phyloP scores from a whole-genome alignment of 2,888 invertebrate genomes.

The Homarus gammarus region DNA sequence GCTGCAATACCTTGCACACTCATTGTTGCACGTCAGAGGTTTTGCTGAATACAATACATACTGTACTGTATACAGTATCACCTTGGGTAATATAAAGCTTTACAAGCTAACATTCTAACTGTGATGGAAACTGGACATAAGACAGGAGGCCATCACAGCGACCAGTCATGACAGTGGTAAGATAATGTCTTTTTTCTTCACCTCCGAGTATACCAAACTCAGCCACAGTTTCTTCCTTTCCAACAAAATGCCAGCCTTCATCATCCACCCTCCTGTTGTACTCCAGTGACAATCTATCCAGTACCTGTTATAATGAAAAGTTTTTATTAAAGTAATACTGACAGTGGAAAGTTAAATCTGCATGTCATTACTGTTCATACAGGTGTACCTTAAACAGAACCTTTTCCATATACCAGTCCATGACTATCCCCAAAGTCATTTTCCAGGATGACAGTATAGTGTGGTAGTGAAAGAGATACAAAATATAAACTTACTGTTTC shows the following conservation, averaged over 20 bases:
- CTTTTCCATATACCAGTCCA: no score
- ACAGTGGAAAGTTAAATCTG: not conserved
- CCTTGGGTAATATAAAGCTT: no score
- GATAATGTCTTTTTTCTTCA: constrained; percentile 46
- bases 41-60: no score
- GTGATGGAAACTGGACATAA: constrained; percentile 5
- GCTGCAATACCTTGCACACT: no score
- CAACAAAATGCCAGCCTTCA: constrained; percentile 10
- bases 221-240: constrained; percentile 24
- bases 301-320: constrained; percentile 4
- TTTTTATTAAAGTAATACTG: not conserved
- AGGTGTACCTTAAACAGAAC: no score
- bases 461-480: no score
- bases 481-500: constrained; percentile 19
- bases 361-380: not conserved
- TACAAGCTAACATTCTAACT: not conserved
- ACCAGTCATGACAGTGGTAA: constrained; percentile 40
- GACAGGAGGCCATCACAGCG: constrained; percentile 17
- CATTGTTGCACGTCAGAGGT: no score
- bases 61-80: no score
- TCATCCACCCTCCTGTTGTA: constrained; percentile 10
- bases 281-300: constrained; percentile 25
- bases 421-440: no score
- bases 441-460: no score
- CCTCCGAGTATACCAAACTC: constrained; percentile 43